Evolutionary conservation across 2,888 invertebrate genomes (phyloP), one percentile per base, ranked within the genome.

Genomic region (Drosophila pseudotalamancana): DNA sequence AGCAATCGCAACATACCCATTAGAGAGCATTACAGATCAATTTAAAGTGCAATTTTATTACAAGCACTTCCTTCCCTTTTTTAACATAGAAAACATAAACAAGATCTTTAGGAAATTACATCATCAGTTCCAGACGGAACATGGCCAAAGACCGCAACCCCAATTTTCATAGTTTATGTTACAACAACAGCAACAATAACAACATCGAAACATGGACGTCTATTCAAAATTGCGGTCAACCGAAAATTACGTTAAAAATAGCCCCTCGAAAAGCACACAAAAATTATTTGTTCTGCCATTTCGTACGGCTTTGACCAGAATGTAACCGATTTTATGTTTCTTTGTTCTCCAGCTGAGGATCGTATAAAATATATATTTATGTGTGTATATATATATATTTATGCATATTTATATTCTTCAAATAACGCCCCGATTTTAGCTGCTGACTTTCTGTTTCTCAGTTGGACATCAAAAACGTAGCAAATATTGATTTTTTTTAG

Each of bases 141-240:
- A 31, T 57, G 35, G 51, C 45, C 39, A 54, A 56, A 73, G 62
- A 50, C 21, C 50, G 46, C 71, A 74, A 55, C 55, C 66, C 65
- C 72, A 72, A 75, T 72, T 56, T 16, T 4, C 23, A 57, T 51
- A 74, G 51, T 81, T 78, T 66, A 81, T 84, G 74, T 39, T 57
- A 45, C 45, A 59, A 43, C 29, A 51, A 31, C 43, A 55, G 18
- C 29, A 39, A 19, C 55, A 39, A 31, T 37, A 55, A 23, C 16
- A 29, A 18, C 21, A 35, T 18, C 23, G 49, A 35, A 49, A 56
- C 11, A 39, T 65, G 50, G 9, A 60, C 37, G 51, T 71, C 61
- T 69, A 79, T 63, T 64, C 66, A 60, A 53, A 61, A 80, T 83
- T 86, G 77, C 81, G 87, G 87, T 81, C 87, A 86, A 63, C 73